Base-by-base conservation (phyloP, 2,888 invertebrate genomes). In the Drosophila siamana region DNA sequence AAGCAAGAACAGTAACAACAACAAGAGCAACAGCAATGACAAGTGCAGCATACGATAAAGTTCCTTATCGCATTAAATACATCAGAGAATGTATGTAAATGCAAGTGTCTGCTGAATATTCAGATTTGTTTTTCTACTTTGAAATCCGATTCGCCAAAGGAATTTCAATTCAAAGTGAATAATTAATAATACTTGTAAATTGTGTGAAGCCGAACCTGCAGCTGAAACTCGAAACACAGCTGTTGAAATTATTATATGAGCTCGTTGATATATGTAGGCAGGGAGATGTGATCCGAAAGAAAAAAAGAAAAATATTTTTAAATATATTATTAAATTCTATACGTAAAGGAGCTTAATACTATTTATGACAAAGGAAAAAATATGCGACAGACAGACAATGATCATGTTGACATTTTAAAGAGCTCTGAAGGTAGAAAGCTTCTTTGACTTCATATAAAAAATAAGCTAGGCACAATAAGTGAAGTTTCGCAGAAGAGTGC, bases 51-150 rank as follows among this genome's bases (percentile, higher is more conserved):
- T 40, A 36, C 15, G 59, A 75, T 70, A 60, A 63, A 60, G 55
- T 64, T 71, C 61, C 66, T 77, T 77, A 65, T 57, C 77, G 54
- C 73, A 77, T 77, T 74, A 50, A 77, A 74, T 65, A 24, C 9
- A 70, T 63, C 40, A 19, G 5, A 24, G 30, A 33, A 2, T 43
- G 15, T 44, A 11, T 36, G 9, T 9, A 36, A 4, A 4, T 51
- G 3, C 16, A 33, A 19, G 3, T 16, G 22, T 64, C 56, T 71
- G 69, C 57, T 74, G 79, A 74, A 78, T 74, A 78, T 74, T 74
- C 74, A 57, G 52, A 68, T 74, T 78, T 78, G 52, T 13, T 56
- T 46, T 52, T 41, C 62, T 64, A 57, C 74, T 78, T 74, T 74
- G 55, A 74, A 52, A 68, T 57, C 33, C 63, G 63, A 74, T 56